Evolutionary conservation across 2,113 vertebrate genomes (phyloP).

Genomic region (Zapornia atra): DNA sequence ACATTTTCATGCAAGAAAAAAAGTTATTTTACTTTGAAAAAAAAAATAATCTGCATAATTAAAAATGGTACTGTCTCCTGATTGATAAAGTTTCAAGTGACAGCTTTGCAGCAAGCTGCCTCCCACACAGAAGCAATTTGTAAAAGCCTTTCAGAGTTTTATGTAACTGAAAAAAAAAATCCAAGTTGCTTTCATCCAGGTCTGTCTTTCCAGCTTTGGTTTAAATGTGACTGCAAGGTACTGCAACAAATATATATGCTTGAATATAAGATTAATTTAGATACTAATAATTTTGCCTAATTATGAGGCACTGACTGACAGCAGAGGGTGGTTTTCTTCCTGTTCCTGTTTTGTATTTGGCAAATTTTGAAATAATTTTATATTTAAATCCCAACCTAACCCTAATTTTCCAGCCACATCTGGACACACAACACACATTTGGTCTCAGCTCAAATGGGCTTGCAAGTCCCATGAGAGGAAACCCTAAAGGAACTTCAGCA

Average conservation of each 20-base stretch:
- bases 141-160: constrained; percentile 65
- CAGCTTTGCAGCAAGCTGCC: constrained; percentile 71
- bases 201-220: constrained; percentile 16
- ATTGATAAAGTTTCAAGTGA: constrained; percentile 69
- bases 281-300: not conserved
- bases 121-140: constrained; percentile 48
- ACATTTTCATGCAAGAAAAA: constrained; percentile 52
- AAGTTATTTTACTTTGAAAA: constrained; percentile 46
- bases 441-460: not conserved
- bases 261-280: not conserved
- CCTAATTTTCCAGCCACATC: not conserved
- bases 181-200: constrained; percentile 43
- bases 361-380: not conserved
- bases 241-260: constrained; percentile 11
- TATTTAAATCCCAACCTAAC: not conserved
- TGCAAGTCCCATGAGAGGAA: fast-evolving
- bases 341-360: not conserved
- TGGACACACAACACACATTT: not conserved
- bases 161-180: constrained; percentile 63
- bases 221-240: not conserved
- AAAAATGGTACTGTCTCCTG: constrained; percentile 59
- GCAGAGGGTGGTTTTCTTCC: not conserved
- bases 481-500: not conserved
- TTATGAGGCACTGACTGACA: fast-evolving
- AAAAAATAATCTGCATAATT: constrained; percentile 61